Evolutionary conservation across 1,140 invertebrate species (phyloP).

Genomic region (Cheumatopsyche charites): DNA sequence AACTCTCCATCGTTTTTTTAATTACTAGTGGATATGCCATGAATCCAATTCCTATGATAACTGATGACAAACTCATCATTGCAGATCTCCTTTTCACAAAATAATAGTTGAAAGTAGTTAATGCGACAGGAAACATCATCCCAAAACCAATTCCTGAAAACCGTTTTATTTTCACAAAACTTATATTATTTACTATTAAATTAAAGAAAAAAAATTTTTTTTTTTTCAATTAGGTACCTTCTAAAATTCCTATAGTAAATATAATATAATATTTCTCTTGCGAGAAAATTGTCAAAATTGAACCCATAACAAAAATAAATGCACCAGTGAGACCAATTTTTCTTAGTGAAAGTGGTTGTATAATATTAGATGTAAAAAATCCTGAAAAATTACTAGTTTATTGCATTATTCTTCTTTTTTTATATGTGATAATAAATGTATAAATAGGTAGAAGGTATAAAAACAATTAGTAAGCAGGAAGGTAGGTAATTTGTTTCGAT

Average conservation of each 20-base stretch:
- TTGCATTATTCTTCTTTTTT: slow-evolving; percentile 23
- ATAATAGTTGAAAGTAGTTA: slow-evolving; percentile 61
- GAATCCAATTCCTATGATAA: slow-evolving; percentile 56
- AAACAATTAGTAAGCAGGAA: too few relatives aligned
- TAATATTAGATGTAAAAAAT: slow-evolving; percentile 56
- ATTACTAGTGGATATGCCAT: slow-evolving; percentile 59
- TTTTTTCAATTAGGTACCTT: too few relatives aligned
- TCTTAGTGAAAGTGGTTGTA: slow-evolving; percentile 58
- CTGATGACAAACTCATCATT: slow-evolving; percentile 61
- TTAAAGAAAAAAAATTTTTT: slow-evolving; percentile 4
- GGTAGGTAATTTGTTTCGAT: too few relatives aligned
- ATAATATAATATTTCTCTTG: slow-evolving; percentile 55
- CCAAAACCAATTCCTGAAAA: slow-evolving; percentile 58
- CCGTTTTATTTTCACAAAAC: slow-evolving; percentile 2
- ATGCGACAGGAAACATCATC: slow-evolving; percentile 58
- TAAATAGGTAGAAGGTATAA: too few relatives aligned
- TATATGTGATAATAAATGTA: slow-evolving; percentile 48
- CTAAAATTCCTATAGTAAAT: slow-evolving; percentile 57
- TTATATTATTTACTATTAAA: slow-evolving; percentile 1
- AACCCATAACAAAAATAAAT: slow-evolving; percentile 55
- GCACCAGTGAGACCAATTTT: slow-evolving; percentile 56
- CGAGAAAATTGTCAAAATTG: slow-evolving; percentile 63
- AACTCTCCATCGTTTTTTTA: slow-evolving; percentile 55
- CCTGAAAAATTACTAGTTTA: slow-evolving; percentile 48
- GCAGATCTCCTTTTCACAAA: slow-evolving; percentile 58